Percentiles rank a stretch among this genome's conserved stretches.
phyloP scores from a whole-genome alignment of 2,888 invertebrate species.

The Bursaphelenchus okinawaensis region DNA sequence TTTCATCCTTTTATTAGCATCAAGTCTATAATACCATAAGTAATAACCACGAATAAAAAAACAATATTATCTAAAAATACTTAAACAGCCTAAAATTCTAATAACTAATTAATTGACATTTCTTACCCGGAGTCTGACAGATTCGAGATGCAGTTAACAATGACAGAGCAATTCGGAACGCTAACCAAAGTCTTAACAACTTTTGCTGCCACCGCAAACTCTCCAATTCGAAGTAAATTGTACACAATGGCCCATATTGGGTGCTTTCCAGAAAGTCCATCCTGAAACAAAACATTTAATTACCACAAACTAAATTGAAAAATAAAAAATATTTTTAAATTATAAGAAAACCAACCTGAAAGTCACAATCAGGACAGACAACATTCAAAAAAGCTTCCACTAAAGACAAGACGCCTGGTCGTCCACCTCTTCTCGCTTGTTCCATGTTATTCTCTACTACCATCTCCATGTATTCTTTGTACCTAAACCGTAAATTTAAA shows the following conservation, averaged over 20 bases:
- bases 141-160: constrained; percentile 20
- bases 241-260: constrained; percentile 36
- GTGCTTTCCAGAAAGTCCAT: constrained; percentile 27
- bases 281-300: constrained; percentile 23
- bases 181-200: constrained; percentile 27
- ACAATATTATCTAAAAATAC: not conserved
- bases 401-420: constrained; percentile 45
- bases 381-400: constrained; percentile 53
- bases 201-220: constrained; percentile 18
- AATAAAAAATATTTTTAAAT: no score
- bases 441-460: constrained; percentile 44
- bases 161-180: constrained; percentile 23
- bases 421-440: constrained; percentile 48
- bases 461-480: constrained; percentile 40
- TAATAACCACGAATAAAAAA: not conserved
- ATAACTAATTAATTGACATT: not conserved
- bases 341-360: no score
- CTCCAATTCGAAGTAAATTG: constrained; percentile 31
- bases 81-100: not conserved
- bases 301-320: no score
- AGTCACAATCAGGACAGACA: constrained; percentile 1
- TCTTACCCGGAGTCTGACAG: constrained; percentile 6
- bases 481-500: constrained; percentile 25
- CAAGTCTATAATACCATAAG: constrained; percentile 24
- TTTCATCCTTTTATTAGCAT: constrained; percentile 40